phyloP scores from a whole-genome alignment of 1,140 invertebrate genomes.

The Semibalanus balanoides region DNA sequence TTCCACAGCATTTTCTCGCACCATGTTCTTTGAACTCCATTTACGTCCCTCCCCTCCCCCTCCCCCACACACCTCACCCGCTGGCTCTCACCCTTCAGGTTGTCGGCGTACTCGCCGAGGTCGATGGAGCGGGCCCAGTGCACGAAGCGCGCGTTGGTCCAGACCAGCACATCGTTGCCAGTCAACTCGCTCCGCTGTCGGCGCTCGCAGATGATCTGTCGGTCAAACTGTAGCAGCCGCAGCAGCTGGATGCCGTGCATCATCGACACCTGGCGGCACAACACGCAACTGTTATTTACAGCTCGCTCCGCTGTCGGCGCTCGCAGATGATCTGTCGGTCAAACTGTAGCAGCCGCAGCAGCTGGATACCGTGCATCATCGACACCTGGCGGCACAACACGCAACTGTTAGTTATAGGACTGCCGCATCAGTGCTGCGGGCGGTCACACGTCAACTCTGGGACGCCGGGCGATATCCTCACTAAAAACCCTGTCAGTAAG shows the following conservation, averaged over 20 bases:
- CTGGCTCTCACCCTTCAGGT: constrained; percentile 58
- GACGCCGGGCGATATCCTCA: too few species aligned
- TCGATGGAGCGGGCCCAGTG: constrained; percentile 85
- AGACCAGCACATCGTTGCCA: constrained; percentile 79
- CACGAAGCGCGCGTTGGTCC: constrained; percentile 86
- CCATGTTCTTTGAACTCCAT: too few species aligned
- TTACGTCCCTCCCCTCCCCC: too few species aligned
- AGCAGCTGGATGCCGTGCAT: constrained; percentile 83
- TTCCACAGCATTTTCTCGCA: too few species aligned
- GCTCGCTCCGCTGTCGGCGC: constrained; percentile 70
- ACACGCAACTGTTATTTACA: constrained; percentile 86
- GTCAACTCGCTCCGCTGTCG: constrained; percentile 72
- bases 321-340: constrained; percentile 78
- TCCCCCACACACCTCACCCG: too few species aligned
- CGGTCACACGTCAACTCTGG: too few species aligned
- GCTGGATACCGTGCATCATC: constrained; percentile 80
- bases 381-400: constrained; percentile 48
- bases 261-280: constrained; percentile 47
- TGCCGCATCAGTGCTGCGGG: too few species aligned
- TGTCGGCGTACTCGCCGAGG: constrained; percentile 81
- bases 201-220: constrained; percentile 70
- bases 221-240: constrained; percentile 79
- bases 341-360: constrained; percentile 79
- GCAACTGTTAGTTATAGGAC: constrained; percentile 88
- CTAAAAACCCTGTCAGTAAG: too few species aligned